Evolutionary conservation across 2,888 invertebrate species (phyloP), one percentile per base, ranked within the genome.

Genomic region (Notodonta ziczac): DNA sequence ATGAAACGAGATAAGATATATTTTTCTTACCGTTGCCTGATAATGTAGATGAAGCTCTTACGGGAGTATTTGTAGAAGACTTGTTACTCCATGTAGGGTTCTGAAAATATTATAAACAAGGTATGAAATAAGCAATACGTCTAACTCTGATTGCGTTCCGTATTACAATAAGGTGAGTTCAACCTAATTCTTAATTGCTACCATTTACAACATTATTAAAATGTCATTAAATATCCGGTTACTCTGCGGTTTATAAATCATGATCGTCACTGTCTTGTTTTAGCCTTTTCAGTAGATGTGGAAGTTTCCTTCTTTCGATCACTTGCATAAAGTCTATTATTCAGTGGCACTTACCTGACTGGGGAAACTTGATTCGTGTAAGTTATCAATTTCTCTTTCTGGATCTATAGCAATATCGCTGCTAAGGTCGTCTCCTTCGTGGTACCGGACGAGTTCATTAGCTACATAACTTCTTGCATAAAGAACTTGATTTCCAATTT

Each of bases 181-280:
- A 80, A 79, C 79, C 83, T 82, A 82, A 78, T 86, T 87, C 80
- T 82, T 87, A 89, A 90, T 90, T 80, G 76, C 75, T 74, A 75
- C 78, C 80, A 84, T 81, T 77, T 81, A 83, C 73, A 72, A 85
- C 75, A 75, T 83, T 80, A 91, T 92, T 91, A 90, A 90, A 88
- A 84, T 83, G 82, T 83, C 88, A 85, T 93, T 93, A 93, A 55
- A 74, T 74, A 88, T 87, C 93, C 86, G 87, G 92, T 93, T 90
- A 69, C 78, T 78, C 74, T 89, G 90, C 77, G 90, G 90, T 24
- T 24, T 24, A 2, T 89, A 83, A 87, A 84, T 85, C 79, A 84
- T 70, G 66, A 69, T 65, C 64, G 65, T 73, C 65, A 78, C 61
- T 58, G 54, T 65, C 66, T 67, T 56, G 63, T 66, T 56, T 60